Percentiles rank a stretch among this genome's conserved stretches.
Conservation (phyloP, 2,797 vertebrate species). For the Gephyroberyx darwinii region DNA sequence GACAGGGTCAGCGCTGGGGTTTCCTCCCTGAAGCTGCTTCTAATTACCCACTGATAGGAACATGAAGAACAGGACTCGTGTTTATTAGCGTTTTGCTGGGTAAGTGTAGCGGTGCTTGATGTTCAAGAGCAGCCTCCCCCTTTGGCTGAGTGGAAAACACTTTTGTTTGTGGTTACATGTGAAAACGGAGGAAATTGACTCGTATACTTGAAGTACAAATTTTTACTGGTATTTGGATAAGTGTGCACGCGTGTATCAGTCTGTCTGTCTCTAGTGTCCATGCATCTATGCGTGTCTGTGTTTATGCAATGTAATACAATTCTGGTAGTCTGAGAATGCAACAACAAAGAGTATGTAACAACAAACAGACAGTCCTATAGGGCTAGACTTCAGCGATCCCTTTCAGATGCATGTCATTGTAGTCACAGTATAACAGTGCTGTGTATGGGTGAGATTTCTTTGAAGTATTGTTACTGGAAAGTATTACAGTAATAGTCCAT, state of each 20-base stretch:
- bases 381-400: neutral
- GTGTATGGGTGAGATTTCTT: neutral
- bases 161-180: constrained; percentile 34
- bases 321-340: constrained; percentile 1
- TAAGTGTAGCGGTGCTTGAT: constrained; percentile 42
- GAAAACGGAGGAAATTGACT: constrained; percentile 19
- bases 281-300: constrained; percentile 11
- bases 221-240: constrained; percentile 31
- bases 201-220: constrained; percentile 43
- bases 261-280: neutral
- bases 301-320: neutral
- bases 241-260: constrained; percentile 4
- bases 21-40: constrained; percentile 66
- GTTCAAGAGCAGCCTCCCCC: constrained; percentile 20
- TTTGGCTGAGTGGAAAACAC: constrained; percentile 14
- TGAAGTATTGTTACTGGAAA: too few species aligned
- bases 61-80: constrained; percentile 42
- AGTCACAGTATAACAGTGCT: neutral
- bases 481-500: too few species aligned
- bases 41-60: constrained; percentile 70
- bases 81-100: constrained; percentile 44
- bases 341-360: constrained; percentile 2
- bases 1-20: constrained; percentile 56
- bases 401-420: neutral
- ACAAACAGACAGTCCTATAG: too few species aligned